phyloP scores from a whole-genome alignment of 2,888 invertebrate genomes.

The Lepidonotus clava region DNA sequence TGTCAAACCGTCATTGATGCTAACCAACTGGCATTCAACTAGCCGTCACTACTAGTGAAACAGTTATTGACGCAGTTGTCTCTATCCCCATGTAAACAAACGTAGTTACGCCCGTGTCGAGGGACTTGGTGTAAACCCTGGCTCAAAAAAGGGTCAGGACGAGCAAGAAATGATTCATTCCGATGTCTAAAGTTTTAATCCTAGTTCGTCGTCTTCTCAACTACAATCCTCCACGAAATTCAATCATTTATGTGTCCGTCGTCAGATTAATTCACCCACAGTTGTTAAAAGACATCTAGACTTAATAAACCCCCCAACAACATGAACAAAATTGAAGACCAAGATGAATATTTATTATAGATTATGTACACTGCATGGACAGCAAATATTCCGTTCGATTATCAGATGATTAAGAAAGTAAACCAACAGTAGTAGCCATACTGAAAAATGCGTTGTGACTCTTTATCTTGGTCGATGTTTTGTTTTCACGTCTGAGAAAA shows the following conservation, averaged over 20 bases:
- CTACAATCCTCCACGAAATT: background rate
- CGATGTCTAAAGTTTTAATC: too few species aligned
- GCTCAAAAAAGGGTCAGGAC: background rate
- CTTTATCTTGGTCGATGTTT: background rate
- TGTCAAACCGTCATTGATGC: too few species aligned
- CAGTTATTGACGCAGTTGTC: background rate
- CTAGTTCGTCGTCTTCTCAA: constrained; percentile 14
- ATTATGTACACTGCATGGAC: background rate
- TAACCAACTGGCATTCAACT: too few species aligned
- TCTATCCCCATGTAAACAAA: background rate
- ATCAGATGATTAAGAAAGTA: background rate
- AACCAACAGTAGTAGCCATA: background rate
- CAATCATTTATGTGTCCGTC: background rate
- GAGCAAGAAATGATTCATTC: too few species aligned
- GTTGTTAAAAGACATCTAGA: constrained; percentile 33
- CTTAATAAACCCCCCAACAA: background rate
- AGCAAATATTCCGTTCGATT: background rate
- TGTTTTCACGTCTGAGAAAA: constrained; percentile 10
- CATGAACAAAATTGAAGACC: background rate
- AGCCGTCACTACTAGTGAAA: too few species aligned
- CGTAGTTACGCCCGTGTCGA: constrained; percentile 19
- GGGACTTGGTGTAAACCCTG: background rate
- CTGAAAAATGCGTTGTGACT: background rate
- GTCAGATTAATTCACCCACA: constrained; percentile 5
- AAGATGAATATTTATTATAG: background rate